Percentiles rank a stretch among this genome's conserved stretches.
Evolutionary conservation across 2,797 vertebrate species (phyloP).

Genomic region (Micromesistius poutassou): DNA sequence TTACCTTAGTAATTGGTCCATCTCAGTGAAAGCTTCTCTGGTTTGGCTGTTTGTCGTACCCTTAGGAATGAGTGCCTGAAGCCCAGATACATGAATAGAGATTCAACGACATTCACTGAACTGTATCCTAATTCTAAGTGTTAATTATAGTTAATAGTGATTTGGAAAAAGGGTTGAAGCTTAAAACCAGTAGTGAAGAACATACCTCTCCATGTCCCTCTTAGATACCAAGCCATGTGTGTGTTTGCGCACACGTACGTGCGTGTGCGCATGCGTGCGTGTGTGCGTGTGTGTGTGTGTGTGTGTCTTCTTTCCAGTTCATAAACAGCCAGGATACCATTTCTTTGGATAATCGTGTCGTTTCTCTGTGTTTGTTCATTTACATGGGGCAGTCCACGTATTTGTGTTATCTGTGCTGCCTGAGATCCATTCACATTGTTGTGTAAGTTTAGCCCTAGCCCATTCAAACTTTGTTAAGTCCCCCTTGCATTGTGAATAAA

Average conservation of each 20-base stretch:
- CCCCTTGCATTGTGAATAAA: neutral
- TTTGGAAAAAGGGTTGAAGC: neutral
- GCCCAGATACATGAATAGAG: neutral
- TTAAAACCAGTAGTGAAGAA: neutral
- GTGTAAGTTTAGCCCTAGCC: neutral
- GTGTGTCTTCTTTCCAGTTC: neutral
- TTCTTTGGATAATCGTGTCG: neutral
- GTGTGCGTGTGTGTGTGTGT: neutral
- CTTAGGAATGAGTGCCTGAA: neutral
- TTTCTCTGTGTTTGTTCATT: neutral
- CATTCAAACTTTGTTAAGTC: neutral
- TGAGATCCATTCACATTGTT: neutral
- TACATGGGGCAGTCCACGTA: neutral
- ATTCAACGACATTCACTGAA: neutral
- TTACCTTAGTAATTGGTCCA: neutral
- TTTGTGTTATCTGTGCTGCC: neutral
- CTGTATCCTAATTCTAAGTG: neutral
- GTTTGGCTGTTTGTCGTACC: neutral
- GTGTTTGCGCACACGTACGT: too few species aligned
- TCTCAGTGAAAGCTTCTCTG: neutral
- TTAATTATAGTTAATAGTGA: constrained; percentile 2
- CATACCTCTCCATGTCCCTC: neutral
- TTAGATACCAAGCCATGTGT: neutral
- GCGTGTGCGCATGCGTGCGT: too few species aligned
- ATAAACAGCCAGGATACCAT: neutral